Conservation (phyloP, 2,888 invertebrate genomes). For the Dicycla oo region DNA sequence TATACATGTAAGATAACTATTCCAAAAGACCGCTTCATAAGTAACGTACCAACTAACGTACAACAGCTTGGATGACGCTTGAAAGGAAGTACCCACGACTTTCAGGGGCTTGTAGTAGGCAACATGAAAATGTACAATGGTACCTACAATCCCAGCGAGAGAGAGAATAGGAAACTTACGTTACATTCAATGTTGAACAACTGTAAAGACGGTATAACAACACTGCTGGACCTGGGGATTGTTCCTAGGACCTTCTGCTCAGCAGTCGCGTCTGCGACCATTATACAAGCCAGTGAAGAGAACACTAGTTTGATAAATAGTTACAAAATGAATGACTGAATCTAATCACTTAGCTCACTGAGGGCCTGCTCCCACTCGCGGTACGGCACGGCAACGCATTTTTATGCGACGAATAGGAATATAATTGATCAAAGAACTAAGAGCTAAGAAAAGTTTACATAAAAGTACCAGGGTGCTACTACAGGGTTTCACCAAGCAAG, state of each 20-base stretch:
- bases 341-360: not conserved
- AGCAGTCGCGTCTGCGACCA: not conserved
- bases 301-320: not conserved
- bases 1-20: not conserved
- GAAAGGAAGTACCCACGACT: not conserved
- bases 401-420: not conserved
- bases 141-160: not conserved
- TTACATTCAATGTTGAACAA: not conserved
- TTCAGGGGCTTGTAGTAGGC: not conserved
- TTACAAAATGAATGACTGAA: not conserved
- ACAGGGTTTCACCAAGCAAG: too few species aligned
- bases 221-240: not conserved
- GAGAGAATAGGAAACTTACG: not conserved
- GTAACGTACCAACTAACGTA: not conserved
- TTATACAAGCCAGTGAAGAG: not conserved
- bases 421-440: too few species aligned
- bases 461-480: too few species aligned
- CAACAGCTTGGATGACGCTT: not conserved
- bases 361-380: not conserved
- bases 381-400: not conserved
- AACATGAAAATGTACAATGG: not conserved
- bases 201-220: not conserved
- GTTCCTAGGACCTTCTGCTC: not conserved
- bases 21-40: not conserved
- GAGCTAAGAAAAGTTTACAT: too few species aligned